Base-by-base conservation (phyloP, 1,140 invertebrate species). In the Microplitis mediator region DNA sequence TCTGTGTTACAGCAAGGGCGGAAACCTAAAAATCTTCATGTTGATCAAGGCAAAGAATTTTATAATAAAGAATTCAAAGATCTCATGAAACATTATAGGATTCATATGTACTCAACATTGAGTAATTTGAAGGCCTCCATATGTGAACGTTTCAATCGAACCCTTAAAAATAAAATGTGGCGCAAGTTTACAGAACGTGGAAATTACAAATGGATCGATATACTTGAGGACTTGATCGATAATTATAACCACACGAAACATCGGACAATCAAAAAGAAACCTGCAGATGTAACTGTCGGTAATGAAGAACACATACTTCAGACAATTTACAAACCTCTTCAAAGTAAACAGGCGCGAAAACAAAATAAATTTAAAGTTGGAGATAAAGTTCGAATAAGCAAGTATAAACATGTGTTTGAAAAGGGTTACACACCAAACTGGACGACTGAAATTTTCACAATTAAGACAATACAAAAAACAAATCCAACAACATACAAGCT, bases 121-220 rank as follows among this genome's bases (percentile, higher is more conserved):
- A 80, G 71, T 68, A 74, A 79, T 34, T 77, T 80, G 16, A 88
- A 88, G 82, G 81, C 84, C 32, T 75, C 80, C 2, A 79, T 87
- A 61, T 76, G 81, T 32, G 84, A 88, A 79, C 71, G 87, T 34
- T 86, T 86, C 35, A 85, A 86, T 79, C 74, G 81, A 23, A 87
- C 83, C 8, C 70, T 88, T 32, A 87, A 86, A 81, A 73, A 71
- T 32, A 79, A 72, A 73, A 80, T 88, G 77, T 87, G 74, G 71
- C 78, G 79, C 75, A 70, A 77, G 16, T 86, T 86, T 76, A 82
- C 75, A 60, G 54, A 77, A 52, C 71, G 77, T 13, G 81, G 81
- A 13, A 81, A 76, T 14, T 77, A 79, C 39, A 78, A 72, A 54
- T 86, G 79, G 73, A 66, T 82, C 5, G 72, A 82, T 4, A 58